Evolutionary conservation across 2,888 invertebrate genomes (phyloP), one percentile per base, ranked within the genome.

Genomic region (Cataglyphis altisquamis): DNA sequence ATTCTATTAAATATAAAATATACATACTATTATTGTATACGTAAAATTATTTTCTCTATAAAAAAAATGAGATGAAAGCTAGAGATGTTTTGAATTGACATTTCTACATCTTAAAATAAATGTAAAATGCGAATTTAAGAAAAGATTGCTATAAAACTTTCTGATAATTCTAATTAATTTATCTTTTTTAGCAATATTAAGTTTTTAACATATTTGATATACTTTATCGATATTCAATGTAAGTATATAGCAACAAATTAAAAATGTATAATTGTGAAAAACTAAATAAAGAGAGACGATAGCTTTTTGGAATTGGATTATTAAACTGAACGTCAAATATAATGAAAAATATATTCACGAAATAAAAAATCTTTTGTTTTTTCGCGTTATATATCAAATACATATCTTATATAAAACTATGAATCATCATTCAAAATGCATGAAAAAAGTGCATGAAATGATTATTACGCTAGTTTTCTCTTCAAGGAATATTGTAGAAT

Each of bases 401-500:
- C 55, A 32, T 21, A 18, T 25, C 52, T 64, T 75, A 70, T 18
- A 70, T 21, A 41, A 36, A 36, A 60, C 29, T 57, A 45, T n/a
- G 15, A 15, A 29, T 66, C 57, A n/a, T 78, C 32, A 45, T 52
- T 70, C 32, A 32, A 39, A 39, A 75, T 67, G 41, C 21, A 57
- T 5, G 77, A 57, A 57, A 75, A 39, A 70, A n/a, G n/a, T 36
- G 18, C 57, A 18, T 70, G 45, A 78, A 70, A 70, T 78, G 32
- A 68, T 9, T 55, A 15, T 29, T 12, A 12, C 6, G 21, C 70
- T 55, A 55, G 57, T 12, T 36, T 72, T 60, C 45, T 80, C 36
- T 25, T 45, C 72, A 60, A 62, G 18, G 6, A 29, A 29, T 29
- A 29, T 29, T 29, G 32, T 21, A 32, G 21, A 21, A 52, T 25